Percentiles rank a stretch among this genome's conserved stretches.
These are phyloP conservation scores for Vanessa cardui DNA, from an alignment of 2,888 invertebrate species.

Conservation along the genomic window DNA sequence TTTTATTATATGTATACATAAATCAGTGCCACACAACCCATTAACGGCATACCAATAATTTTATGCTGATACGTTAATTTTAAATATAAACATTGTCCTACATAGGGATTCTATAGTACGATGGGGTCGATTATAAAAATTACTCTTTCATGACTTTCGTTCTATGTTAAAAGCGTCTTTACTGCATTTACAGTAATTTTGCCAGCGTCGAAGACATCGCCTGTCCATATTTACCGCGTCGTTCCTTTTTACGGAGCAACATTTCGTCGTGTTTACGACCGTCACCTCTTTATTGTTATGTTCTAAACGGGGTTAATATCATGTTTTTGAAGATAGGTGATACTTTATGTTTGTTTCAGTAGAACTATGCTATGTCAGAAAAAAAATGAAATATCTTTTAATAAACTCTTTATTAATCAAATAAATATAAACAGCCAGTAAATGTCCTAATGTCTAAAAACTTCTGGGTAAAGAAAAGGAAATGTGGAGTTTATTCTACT, in stretches of 20 bases:
- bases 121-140: slow-evolving; percentile 53
- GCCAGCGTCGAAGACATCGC: slow-evolving; percentile 60
- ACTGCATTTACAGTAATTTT: slow-evolving; percentile 52
- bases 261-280: slow-evolving; percentile 70
- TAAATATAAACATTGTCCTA: background rate
- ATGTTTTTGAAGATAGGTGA: slow-evolving; percentile 50
- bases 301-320: slow-evolving; percentile 69
- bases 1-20: too few species aligned
- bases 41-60: too few species aligned
- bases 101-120: background rate
- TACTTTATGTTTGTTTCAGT: slow-evolving; percentile 22
- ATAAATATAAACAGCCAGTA: background rate
- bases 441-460: too few species aligned
- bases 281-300: slow-evolving; percentile 74
- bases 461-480: too few species aligned
- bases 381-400: background rate
- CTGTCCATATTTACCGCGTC: slow-evolving; percentile 76
- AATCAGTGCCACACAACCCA: too few species aligned
- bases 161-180: slow-evolving; percentile 54
- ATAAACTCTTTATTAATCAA: background rate
- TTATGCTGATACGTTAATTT: background rate
- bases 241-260: slow-evolving; percentile 75
- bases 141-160: slow-evolving; percentile 52
- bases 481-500: too few species aligned
- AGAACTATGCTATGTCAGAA: background rate